Percentiles rank a stretch among this genome's conserved stretches.
Conservation (phyloP, 2,113 vertebrate genomes). For the human region GRCh38 chr21:38095501-38096000, state of each 20-base stretch:
- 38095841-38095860: neutral
- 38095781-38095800: neutral
- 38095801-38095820: neutral
- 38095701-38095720: neutral
- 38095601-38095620: accelerated
- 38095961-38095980: neutral
- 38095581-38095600: neutral
- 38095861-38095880: neutral
- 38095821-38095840: neutral
- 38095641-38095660: neutral
- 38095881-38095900: neutral
- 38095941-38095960: neutral
- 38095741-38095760: neutral
- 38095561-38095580: neutral
- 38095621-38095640: neutral
- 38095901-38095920: neutral
- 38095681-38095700: neutral
- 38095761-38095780: neutral
- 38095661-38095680: neutral
- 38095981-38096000: neutral
- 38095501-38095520: neutral
- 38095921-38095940: neutral
- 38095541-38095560: neutral
- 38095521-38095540: accelerated
- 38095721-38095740: neutral